Conservation (phyloP, 2,888 invertebrate species). For the Agonum fuliginosum region DNA sequence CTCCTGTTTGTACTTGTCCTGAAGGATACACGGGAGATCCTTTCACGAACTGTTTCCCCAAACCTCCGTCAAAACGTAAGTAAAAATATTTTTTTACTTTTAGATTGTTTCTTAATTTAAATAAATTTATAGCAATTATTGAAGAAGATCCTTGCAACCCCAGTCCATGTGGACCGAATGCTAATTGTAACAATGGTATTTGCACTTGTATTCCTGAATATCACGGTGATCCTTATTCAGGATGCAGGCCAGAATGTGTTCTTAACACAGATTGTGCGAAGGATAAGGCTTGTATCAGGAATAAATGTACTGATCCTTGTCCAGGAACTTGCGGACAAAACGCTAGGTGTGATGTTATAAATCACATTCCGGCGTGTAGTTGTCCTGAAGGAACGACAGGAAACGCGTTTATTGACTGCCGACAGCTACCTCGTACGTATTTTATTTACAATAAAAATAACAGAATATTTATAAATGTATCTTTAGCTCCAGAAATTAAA, state of each 20-base stretch:
- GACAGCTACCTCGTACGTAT: conserved; percentile 74
- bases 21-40: conserved; percentile 84
- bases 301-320: conserved; percentile 80
- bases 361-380: conserved; percentile 78
- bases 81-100: not conserved
- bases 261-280: conserved; percentile 79
- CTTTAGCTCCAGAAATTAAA: conserved; percentile 65
- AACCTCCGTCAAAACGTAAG: conserved; percentile 74
- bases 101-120: not conserved
- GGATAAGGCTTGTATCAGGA: conserved; percentile 79
- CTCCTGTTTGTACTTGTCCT: conserved; percentile 84
- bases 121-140: conserved; percentile 68
- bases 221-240: conserved; percentile 73
- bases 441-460: not conserved
- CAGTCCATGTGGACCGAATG: conserved; percentile 78
- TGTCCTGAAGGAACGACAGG: conserved; percentile 80
- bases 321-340: conserved; percentile 80
- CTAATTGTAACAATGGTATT: conserved; percentile 72
- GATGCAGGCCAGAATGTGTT: conserved; percentile 79
- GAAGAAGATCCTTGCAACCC: conserved; percentile 76
- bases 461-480: not conserved
- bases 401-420: conserved; percentile 80
- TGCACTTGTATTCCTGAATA: conserved; percentile 70
- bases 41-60: conserved; percentile 79
- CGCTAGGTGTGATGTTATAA: conserved; percentile 77